phyloP scores from a whole-genome alignment of 2,113 vertebrate species.

The Oriolus oriolus region DNA sequence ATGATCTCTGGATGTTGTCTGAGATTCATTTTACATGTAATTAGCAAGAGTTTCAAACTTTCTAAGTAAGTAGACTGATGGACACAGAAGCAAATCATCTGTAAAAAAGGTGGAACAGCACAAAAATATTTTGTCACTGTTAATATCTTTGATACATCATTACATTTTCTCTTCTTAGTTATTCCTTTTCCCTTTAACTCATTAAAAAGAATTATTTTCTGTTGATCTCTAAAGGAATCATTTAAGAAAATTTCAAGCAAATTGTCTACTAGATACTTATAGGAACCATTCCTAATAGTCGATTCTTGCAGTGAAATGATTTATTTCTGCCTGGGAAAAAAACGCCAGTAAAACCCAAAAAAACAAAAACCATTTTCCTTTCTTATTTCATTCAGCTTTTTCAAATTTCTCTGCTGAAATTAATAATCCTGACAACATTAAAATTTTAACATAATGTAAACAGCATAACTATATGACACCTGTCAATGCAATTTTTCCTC shows the following conservation, averaged over 20 bases:
- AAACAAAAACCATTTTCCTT: background rate
- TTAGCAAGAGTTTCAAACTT: background rate
- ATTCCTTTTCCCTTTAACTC: background rate
- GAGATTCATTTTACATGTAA: background rate
- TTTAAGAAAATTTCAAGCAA: background rate
- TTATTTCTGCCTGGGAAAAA: background rate
- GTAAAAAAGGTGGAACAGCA: background rate
- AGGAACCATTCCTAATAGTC: background rate
- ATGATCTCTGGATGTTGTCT: background rate
- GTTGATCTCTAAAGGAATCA: background rate
- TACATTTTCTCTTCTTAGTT: background rate
- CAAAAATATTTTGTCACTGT: background rate
- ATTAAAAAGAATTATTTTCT: background rate
- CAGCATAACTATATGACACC: background rate
- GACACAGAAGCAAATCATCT: background rate
- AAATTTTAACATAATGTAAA: background rate
- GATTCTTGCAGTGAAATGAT: background rate
- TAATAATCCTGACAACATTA: background rate
- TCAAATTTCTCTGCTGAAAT: background rate
- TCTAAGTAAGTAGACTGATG: background rate
- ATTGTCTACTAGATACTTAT: background rate
- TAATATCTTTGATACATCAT: background rate
- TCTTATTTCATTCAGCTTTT: background rate
- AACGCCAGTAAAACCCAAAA: background rate
- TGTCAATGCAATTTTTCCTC: background rate